Conservation (phyloP, 2,888 invertebrate species). For the Linyphia triangularis region DNA sequence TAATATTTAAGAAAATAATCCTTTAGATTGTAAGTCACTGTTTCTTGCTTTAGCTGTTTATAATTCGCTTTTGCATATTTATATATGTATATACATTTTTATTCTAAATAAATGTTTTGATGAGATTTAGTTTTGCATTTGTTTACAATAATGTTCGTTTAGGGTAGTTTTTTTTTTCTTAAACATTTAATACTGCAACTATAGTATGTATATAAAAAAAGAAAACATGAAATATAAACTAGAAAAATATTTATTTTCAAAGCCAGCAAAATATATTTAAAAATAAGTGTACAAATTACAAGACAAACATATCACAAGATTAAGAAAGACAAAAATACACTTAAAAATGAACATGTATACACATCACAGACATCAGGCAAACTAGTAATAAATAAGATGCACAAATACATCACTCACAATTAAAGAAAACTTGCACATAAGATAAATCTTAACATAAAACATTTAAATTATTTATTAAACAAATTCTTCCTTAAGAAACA, state of each 20-base stretch:
- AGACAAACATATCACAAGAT: neutral
- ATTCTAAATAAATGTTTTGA: constrained; percentile 74
- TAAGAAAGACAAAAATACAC: neutral
- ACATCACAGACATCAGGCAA: too few species aligned
- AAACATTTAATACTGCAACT: too few species aligned
- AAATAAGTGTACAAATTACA: neutral
- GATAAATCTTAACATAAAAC: neutral
- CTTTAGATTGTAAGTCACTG: constrained; percentile 31
- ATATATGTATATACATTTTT: constrained; percentile 73
- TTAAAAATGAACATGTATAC: neutral
- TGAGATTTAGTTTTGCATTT: constrained; percentile 27
- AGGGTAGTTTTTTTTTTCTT: too few species aligned
- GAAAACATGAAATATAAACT: neutral
- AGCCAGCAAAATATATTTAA: neutral
- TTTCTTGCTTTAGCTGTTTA: constrained; percentile 69
- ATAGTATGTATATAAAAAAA: too few species aligned
- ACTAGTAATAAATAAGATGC: neutral
- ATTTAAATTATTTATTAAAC: neutral
- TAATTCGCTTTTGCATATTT: constrained; percentile 70
- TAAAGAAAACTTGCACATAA: neutral
- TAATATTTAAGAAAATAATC: constrained; percentile 22
- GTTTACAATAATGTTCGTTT: too few species aligned
- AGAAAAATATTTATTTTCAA: neutral
- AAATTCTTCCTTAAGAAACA: too few species aligned
- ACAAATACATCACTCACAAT: neutral